Evolutionary conservation across 2,888 invertebrate genomes (phyloP).

Genomic region (Mythimna ferrago): DNA sequence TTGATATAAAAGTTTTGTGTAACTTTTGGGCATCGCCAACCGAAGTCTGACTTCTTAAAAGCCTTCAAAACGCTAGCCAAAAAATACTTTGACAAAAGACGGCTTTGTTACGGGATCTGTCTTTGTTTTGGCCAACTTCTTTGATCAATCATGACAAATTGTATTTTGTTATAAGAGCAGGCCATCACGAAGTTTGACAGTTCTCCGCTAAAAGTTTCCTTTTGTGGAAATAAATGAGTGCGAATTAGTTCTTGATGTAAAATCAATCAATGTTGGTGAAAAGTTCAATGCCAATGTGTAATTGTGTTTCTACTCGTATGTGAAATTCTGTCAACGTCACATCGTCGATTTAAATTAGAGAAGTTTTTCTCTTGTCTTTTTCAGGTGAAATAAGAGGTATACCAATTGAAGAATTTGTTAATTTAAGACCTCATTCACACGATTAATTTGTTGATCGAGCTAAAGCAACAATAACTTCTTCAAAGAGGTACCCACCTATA

Average conservation of each 20-base stretch:
- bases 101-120: conserved; percentile 75
- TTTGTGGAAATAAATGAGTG: conserved; percentile 77
- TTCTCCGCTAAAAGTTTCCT: conserved; percentile 79
- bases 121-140: conserved; percentile 83
- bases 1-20: conserved; percentile 41
- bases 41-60: conserved; percentile 60
- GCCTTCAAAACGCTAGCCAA: conserved; percentile 67
- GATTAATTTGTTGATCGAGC: conserved; percentile 37
- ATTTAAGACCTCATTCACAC: conserved; percentile 40
- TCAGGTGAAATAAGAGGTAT: conserved; percentile 4
- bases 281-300: conserved; percentile 14
- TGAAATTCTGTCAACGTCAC: neutral
- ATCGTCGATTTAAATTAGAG: conserved; percentile 11
- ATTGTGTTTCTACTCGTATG: conserved; percentile 2
- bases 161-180: conserved; percentile 85
- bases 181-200: conserved; percentile 84
- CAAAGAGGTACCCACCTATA: neutral
- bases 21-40: conserved; percentile 45
- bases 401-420: conserved; percentile 23
- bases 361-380: conserved; percentile 27
- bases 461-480: too few species aligned
- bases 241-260: conserved; percentile 77
- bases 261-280: conserved; percentile 42
- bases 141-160: conserved; percentile 90
- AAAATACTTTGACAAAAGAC: conserved; percentile 75